A percentile compares a stretch with the other conserved stretches of the same genome.
These are phyloP conservation scores for Pterostichus niger DNA, from an alignment of 2,888 invertebrate genomes.

Conservation along the genomic window DNA sequence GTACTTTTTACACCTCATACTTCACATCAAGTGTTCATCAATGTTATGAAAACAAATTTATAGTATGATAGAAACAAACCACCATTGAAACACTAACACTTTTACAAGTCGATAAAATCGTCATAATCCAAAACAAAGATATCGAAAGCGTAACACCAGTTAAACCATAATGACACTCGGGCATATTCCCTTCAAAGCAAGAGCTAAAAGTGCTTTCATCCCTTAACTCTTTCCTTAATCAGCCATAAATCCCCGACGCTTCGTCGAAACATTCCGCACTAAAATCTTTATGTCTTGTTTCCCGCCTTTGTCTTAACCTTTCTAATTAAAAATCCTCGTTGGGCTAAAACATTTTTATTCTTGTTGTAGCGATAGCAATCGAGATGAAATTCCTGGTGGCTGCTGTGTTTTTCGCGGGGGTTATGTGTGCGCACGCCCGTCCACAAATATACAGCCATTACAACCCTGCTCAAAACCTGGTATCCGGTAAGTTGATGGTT, in stretches of 20 bases:
- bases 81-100: conserved; percentile 9
- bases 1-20: no score
- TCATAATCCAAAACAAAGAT: conserved; percentile 46
- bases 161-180: conserved; percentile 33
- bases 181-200: conserved; percentile 22
- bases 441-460: conserved; percentile 55
- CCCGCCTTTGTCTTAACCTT: conserved; percentile 60
- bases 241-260: conserved; percentile 38
- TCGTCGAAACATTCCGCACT: conserved; percentile 15
- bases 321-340: conserved; percentile 63
- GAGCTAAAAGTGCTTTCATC: background rate
- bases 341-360: conserved; percentile 51
- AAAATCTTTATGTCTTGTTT: conserved; percentile 54
- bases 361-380: conserved; percentile 59
- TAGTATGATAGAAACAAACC: no score
- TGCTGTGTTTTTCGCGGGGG: conserved; percentile 15
- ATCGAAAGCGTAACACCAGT: conserved; percentile 38
- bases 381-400: conserved; percentile 50
- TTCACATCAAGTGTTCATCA: no score
- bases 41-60: no score
- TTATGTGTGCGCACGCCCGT: conserved; percentile 23
- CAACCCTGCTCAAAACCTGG: conserved; percentile 59
- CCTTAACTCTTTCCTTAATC: conserved; percentile 50
- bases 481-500: conserved; percentile 58
- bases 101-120: conserved; percentile 40